Evolutionary conservation across 2,797 vertebrate genomes (phyloP).

Genomic region (Pseudomugil tenellus): DNA sequence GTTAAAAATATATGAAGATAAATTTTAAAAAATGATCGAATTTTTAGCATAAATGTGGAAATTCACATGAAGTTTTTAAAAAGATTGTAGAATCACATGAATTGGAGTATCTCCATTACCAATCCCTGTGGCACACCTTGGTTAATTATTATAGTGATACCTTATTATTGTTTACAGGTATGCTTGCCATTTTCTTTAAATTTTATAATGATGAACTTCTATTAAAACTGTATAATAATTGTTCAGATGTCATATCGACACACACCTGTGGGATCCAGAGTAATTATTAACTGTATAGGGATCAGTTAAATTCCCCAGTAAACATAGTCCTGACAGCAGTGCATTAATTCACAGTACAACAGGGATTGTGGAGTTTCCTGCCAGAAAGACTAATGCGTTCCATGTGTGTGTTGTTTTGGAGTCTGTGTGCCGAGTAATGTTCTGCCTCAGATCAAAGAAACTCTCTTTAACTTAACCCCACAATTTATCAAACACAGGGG

Average conservation of each 20-base stretch:
- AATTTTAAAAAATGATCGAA: not conserved
- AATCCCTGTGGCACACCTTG: not conserved
- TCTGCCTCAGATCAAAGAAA: slow-evolving; percentile 48
- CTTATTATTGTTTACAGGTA: not conserved
- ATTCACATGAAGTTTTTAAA: not conserved
- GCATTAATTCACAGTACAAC: slow-evolving; percentile 61
- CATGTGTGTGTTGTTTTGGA: slow-evolving; percentile 67
- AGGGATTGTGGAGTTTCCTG: slow-evolving; percentile 63
- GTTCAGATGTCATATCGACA: slow-evolving; percentile 27
- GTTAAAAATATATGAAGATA: too few relatives aligned
- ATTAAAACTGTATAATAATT: not conserved
- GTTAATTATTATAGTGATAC: not conserved
- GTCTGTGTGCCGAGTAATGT: slow-evolving; percentile 56
- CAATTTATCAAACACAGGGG: slow-evolving; percentile 15
- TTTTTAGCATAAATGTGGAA: too few relatives aligned
- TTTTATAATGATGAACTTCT: not conserved
- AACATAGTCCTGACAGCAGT: slow-evolving; percentile 55
- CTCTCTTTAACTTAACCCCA: slow-evolving; percentile 33
- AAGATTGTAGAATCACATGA: not conserved
- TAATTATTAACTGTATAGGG: slow-evolving; percentile 24
- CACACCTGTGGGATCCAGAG: slow-evolving; percentile 55
- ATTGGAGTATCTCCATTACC: not conserved
- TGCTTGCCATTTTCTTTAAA: not conserved
- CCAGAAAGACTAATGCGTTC: slow-evolving; percentile 69
- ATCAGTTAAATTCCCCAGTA: slow-evolving; percentile 59